Conservation (phyloP, 2,888 invertebrate species). For the Hypselothyrea guttata region DNA sequence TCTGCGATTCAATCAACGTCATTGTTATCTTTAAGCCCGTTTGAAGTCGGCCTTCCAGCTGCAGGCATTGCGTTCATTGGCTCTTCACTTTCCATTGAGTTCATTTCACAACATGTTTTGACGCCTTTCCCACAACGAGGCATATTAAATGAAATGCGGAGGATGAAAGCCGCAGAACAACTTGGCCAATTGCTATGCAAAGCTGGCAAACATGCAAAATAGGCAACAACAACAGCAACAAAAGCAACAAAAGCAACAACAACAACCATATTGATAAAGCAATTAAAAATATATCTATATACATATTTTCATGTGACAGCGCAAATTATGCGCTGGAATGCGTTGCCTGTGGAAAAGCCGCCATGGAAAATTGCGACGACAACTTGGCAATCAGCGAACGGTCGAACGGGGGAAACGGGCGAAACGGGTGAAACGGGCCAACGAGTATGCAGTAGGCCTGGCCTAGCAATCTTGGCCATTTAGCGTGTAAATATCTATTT, state of each 20-base stretch:
- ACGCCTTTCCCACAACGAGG: slow-evolving; percentile 52
- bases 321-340: slow-evolving; percentile 71
- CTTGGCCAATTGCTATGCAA: slow-evolving; percentile 71
- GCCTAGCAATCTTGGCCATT: slow-evolving; percentile 33
- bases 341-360: slow-evolving; percentile 21
- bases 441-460: too few relatives aligned
- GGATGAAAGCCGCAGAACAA: slow-evolving; percentile 42
- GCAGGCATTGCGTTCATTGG: slow-evolving; percentile 3
- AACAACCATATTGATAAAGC: slow-evolving; percentile 69
- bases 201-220: slow-evolving; percentile 56
- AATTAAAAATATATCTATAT: slow-evolving; percentile 74
- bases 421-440: too few relatives aligned
- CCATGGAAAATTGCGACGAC: slow-evolving; percentile 13
- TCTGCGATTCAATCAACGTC: too few relatives aligned
- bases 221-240: slow-evolving; percentile 10
- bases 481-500: slow-evolving; percentile 57
- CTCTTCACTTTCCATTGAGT: slow-evolving; percentile 32
- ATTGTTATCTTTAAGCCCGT: too few relatives aligned
- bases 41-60: too few relatives aligned
- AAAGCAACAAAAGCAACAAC: slow-evolving; percentile 11
- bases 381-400: background rate
- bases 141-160: slow-evolving; percentile 50
- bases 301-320: slow-evolving; percentile 58
- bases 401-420: background rate
- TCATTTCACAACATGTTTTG: slow-evolving; percentile 55